Conservation (phyloP, 2,888 invertebrate species). For the Dendrolimus pini region DNA sequence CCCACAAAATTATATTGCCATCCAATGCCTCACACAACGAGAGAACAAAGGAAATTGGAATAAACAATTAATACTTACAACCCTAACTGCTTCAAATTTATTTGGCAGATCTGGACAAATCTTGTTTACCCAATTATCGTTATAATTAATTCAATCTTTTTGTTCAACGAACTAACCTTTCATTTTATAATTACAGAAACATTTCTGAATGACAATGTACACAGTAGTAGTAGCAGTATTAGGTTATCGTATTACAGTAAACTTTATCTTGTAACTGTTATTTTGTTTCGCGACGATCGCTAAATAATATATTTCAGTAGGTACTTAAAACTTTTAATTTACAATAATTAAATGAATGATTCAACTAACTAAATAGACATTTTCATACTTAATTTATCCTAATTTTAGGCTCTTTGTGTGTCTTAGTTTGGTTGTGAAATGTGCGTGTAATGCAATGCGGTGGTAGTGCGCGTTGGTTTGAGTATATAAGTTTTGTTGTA, state of each 20-base stretch:
- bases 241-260: neutral
- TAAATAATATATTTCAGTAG: no score
- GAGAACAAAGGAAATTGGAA: neutral
- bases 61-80: neutral
- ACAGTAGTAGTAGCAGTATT: neutral
- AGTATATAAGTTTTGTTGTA: no score
- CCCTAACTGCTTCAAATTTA: neutral
- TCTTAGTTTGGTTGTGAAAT: no score
- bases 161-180: neutral
- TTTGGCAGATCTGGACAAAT: neutral
- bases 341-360: no score
- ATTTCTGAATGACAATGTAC: neutral
- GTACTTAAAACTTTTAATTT: no score
- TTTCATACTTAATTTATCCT: no score
- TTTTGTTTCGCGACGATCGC: no score
- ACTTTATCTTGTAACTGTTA: no score
- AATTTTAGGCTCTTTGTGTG: no score
- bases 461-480: no score
- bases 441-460: no score
- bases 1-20: constrained; percentile 25
- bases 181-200: neutral
- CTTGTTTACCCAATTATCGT: neutral
- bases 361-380: no score
- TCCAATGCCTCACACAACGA: neutral
- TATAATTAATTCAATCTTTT: neutral